Conservation (phyloP, 1,140 invertebrate genomes). For the Brevipalpus yothersi region DNA sequence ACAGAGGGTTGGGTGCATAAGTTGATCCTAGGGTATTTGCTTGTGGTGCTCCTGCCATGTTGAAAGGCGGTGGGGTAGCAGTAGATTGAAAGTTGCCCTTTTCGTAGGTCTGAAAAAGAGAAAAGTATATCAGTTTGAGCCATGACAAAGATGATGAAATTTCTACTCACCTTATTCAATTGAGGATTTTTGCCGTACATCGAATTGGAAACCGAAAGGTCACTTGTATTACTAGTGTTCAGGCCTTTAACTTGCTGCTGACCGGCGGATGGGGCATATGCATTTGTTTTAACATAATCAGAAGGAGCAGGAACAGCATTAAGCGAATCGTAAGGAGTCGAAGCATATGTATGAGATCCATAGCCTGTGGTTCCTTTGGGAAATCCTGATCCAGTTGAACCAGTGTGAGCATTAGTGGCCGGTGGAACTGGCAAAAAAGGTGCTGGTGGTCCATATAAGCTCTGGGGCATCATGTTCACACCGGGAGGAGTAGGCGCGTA, state of each 20-base stretch:
- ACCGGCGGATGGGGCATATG: background rate
- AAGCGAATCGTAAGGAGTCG: slow-evolving; percentile 6
- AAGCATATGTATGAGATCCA: slow-evolving; percentile 9
- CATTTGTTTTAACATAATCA: slow-evolving; percentile 1
- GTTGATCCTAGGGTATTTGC: background rate
- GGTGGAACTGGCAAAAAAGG: background rate
- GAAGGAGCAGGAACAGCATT: background rate
- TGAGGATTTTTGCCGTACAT: background rate
- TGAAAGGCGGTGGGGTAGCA: background rate
- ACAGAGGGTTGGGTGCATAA: background rate
- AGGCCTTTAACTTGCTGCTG: background rate
- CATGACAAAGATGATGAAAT: background rate
- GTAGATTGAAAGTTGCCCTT: background rate
- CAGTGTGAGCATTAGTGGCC: background rate
- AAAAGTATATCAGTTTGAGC: background rate
- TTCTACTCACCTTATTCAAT: background rate
- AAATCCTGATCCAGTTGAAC: background rate
- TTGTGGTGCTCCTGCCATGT: background rate
- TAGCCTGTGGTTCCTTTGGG: slow-evolving; percentile 4
- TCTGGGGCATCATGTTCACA: slow-evolving; percentile 2
- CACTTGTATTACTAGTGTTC: background rate
- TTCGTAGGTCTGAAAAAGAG: background rate
- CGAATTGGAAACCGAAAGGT: background rate
- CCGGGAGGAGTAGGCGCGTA: background rate
- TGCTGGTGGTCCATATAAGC: background rate